Evolutionary conservation across 53 echinoderm and acorn worm species (phyloP).

Genomic region (Luidia sarsii): DNA sequence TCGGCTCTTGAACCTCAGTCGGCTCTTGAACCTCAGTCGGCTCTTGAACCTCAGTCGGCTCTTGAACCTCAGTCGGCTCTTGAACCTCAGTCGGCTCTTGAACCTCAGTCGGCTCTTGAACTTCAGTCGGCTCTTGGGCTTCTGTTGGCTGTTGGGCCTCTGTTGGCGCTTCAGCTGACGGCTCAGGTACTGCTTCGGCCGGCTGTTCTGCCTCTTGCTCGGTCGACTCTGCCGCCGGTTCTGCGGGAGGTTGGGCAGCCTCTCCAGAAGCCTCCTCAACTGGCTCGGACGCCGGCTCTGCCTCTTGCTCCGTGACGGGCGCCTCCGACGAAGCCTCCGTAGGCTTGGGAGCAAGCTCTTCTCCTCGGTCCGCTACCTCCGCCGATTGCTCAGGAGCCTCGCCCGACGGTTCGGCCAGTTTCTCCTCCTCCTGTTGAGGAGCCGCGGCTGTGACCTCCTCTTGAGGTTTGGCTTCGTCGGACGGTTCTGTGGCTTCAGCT

Average conservation of each 20-base stretch:
- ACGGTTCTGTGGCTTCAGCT: constrained; percentile 29
- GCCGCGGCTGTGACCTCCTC: constrained; percentile 22
- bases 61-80: too few species aligned
- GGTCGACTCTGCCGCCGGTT: neutral
- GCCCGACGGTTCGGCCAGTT: neutral
- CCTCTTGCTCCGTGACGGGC: neutral
- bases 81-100: too few species aligned
- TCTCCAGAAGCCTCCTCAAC: constrained; percentile 23
- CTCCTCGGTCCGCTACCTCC: neutral
- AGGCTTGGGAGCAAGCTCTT: constrained; percentile 24
- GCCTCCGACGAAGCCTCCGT: constrained; percentile 16
- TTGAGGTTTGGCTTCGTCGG: constrained; percentile 38
- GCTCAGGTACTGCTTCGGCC: neutral
- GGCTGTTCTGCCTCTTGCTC: neutral
- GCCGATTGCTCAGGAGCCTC: constrained; percentile 3
- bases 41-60: too few species aligned
- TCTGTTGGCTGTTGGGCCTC: too few species aligned
- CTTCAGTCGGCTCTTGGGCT: too few species aligned
- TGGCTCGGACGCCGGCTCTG: constrained; percentile 26
- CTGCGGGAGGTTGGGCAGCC: constrained; percentile 4
- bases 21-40: too few species aligned
- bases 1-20: too few species aligned
- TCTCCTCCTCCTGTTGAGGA: constrained; percentile 14
- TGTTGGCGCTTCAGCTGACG: neutral
- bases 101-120: too few species aligned